Evolutionary conservation across 2,888 invertebrate genomes (phyloP).

Genomic region (Neocrepidodera transversa): DNA sequence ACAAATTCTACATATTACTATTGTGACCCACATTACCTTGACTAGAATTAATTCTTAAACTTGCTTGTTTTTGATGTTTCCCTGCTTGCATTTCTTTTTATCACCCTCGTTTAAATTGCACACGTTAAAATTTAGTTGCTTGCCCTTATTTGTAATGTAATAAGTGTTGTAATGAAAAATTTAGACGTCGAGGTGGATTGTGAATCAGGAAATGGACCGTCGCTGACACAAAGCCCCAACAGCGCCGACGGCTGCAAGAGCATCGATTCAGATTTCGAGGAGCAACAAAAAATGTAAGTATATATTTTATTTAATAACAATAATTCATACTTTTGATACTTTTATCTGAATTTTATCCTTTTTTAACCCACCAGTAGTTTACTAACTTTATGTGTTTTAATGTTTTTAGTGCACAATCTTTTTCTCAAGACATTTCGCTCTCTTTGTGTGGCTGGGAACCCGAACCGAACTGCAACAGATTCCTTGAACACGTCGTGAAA

Average conservation of each 20-base stretch:
- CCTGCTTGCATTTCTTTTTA: too few relatives aligned
- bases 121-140: constrained; percentile 32
- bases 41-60: too few relatives aligned
- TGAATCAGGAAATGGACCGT: constrained; percentile 96
- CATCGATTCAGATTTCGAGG: constrained; percentile 86
- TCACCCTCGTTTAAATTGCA: too few relatives aligned
- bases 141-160: constrained; percentile 46
- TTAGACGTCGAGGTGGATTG: constrained; percentile 81
- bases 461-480: constrained; percentile 63
- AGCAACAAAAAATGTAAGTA: constrained; percentile 63
- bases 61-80: too few relatives aligned
- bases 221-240: constrained; percentile 91
- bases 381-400: too few relatives aligned
- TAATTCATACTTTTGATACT: too few relatives aligned
- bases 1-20: too few relatives aligned
- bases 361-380: too few relatives aligned
- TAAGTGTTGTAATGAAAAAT: constrained; percentile 55
- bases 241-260: constrained; percentile 84
- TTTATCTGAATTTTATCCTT: too few relatives aligned
- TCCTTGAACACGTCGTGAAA: constrained; percentile 65
- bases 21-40: too few relatives aligned
- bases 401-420: constrained; percentile 55
- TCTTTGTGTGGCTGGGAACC: constrained; percentile 78
- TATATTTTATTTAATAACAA: constrained; percentile 4
- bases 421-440: constrained; percentile 71